phyloP scores from a whole-genome alignment of 2,797 vertebrate genomes.

The Anisognathus igniventris region DNA sequence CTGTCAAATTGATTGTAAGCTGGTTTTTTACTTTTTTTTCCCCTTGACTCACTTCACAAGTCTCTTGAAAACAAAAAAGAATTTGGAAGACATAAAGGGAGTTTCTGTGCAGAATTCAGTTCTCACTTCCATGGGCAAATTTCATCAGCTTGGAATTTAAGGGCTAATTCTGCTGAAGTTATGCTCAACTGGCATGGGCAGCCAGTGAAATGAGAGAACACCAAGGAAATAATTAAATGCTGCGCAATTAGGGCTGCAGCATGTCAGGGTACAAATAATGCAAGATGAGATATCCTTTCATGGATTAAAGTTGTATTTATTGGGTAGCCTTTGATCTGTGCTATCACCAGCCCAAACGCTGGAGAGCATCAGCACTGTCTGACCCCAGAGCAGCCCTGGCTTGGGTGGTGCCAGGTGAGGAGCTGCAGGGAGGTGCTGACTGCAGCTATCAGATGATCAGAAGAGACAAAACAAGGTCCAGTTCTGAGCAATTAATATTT shows the following conservation, averaged over 20 bases:
- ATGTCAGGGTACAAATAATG: constrained; percentile 1
- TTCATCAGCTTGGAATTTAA: constrained; percentile 24
- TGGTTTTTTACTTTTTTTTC: neutral
- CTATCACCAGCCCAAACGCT: neutral
- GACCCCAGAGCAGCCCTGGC: neutral
- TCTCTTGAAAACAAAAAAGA: constrained; percentile 1
- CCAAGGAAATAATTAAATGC: constrained; percentile 42
- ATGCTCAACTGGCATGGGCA: constrained; percentile 35
- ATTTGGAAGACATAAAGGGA: constrained; percentile 18
- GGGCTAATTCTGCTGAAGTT: constrained; percentile 58
- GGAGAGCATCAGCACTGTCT: neutral
- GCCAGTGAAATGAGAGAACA: constrained; percentile 53
- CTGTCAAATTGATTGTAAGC: neutral
- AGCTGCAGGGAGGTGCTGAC: constrained; percentile 25
- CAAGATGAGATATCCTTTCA: neutral
- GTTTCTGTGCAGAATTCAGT: neutral
- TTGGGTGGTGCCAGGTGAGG: neutral
- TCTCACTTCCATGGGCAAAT: constrained; percentile 37
- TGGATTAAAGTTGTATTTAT: neutral
- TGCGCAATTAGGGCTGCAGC: constrained; percentile 14
- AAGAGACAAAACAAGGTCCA: neutral
- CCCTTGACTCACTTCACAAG: neutral
- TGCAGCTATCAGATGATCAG: constrained; percentile 1
- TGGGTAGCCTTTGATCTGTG: neutral
- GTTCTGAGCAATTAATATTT: neutral